These are phyloP conservation scores for Asarcornis scutulata DNA, from an alignment of 2,113 vertebrate species.

Conservation along the genomic window DNA sequence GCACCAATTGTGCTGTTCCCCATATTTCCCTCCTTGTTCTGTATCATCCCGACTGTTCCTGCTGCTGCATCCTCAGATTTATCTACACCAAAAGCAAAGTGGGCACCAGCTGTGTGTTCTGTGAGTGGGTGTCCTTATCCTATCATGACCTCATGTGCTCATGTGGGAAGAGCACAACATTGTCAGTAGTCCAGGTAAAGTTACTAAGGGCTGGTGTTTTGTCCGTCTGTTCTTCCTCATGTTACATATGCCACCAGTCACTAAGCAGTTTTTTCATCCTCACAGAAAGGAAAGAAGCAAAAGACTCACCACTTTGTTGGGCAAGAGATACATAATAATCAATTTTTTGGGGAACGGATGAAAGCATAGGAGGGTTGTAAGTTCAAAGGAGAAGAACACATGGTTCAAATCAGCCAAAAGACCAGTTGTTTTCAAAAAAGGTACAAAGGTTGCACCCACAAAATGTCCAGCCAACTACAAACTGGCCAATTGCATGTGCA, in stretches of 20 bases:
- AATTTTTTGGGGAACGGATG: background rate
- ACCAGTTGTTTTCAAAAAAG: conserved; percentile 7
- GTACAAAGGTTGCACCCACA: conserved; percentile 8
- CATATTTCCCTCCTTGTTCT: background rate
- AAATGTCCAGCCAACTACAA: background rate
- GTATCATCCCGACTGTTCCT: background rate
- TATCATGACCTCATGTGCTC: background rate
- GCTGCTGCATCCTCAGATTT: background rate
- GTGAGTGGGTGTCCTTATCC: background rate
- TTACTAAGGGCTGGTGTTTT: background rate
- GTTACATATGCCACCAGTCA: background rate
- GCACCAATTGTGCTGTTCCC: background rate
- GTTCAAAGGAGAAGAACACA: background rate
- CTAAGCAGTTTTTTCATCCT: background rate
- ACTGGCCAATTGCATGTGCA: background rate
- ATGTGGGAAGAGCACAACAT: background rate
- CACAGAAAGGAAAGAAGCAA: background rate
- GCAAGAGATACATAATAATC: background rate
- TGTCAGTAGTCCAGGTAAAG: background rate
- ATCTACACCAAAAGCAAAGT: background rate
- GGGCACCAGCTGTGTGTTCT: background rate
- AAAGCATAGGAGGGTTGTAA: background rate
- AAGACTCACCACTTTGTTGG: background rate
- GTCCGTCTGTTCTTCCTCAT: background rate
- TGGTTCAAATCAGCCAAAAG: background rate